phyloP scores from a whole-genome alignment of 2,888 invertebrate species.

The Megastigmus dorsalis region DNA sequence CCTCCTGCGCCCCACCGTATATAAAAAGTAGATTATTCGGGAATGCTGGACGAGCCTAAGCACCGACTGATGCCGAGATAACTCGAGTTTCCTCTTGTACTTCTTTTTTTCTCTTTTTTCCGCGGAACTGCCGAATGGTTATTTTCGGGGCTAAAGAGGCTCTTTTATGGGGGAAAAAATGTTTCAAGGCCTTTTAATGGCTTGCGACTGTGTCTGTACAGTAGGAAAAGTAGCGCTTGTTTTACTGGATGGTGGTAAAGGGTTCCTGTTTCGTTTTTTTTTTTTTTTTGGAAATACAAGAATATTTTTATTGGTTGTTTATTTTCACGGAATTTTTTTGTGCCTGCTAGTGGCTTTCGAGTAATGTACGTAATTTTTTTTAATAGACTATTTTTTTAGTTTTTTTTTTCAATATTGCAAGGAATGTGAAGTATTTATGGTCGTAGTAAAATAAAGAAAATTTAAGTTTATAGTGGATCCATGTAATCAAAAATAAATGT shows the following conservation, averaged over 20 bases:
- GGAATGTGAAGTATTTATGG: too few species aligned
- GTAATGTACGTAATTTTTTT: too few species aligned
- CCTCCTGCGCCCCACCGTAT: too few species aligned
- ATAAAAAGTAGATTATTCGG: conserved; percentile 40
- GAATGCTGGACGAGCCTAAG: conserved; percentile 24
- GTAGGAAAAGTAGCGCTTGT: conserved; percentile 8
- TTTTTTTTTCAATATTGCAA: too few species aligned
- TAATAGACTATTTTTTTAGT: too few species aligned
- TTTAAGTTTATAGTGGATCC: too few species aligned
- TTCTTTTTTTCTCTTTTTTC: conserved; percentile 2
- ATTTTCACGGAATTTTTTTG: too few species aligned
- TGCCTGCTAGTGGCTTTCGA: too few species aligned
- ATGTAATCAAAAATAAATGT: too few species aligned
- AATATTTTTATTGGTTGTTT: conserved; percentile 27
- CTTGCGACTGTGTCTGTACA: neutral
- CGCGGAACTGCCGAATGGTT: neutral
- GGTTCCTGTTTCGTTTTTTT: conserved; percentile 7
- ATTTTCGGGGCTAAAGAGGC: conserved; percentile 29
- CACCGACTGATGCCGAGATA: conserved; percentile 14
- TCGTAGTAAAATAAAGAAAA: too few species aligned
- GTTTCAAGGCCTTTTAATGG: conserved; percentile 42
- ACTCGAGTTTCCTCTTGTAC: neutral
- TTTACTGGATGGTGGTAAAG: conserved; percentile 13
- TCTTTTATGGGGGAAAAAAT: conserved; percentile 21
- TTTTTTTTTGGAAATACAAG: neutral